Base-by-base conservation (phyloP, 1,140 invertebrate species). In the Drosophila murphyi region DNA sequence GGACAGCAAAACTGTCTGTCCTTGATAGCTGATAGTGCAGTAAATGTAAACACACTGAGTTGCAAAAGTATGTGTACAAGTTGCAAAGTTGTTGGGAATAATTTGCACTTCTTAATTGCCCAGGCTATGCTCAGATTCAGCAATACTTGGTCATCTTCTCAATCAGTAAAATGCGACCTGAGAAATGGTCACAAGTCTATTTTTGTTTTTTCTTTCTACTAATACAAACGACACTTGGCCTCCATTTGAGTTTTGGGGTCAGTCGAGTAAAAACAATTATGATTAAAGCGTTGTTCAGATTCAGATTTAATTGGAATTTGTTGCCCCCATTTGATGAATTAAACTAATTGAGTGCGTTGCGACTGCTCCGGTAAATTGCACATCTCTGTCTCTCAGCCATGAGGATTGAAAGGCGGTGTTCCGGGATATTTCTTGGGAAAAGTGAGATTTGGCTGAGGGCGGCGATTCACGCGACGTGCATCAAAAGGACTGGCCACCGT, bases 391-490 rank as follows among this genome's bases (percentile, higher is more conserved):
- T 20, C 12, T 65, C 45, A 72, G 54, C 83, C 89, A 41, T 91
- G 10, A 1, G 89, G 89, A 89, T 91, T 91, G 50, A 91, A 91
- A 3, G 89, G 89, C 12, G 89, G 89, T 28, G 85, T 91, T 6
- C 63, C 48, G 7, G 78, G 85, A 20, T 12, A 91, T 65, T 5
- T 4, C 50, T 54, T 0, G 50, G 59, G 10, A 59, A 68, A 29
- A 3, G 65, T 43, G 47, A 20, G 20, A 20, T 60, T 57, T 12
- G 62, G 4, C 34, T 48, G 56, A 48, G 69, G 55, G 3, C 47
- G 63, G 20, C 68, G 61, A 48, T 50, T 63, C 20, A 12, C 12
- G 29, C 77, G 79, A 7, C 65, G 67, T 2, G 56, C 78, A 39
- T 91, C 75, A 10, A 88, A 91, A n/a, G 88, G 88, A 5, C 52